These are phyloP conservation scores for Typhlichthys subterraneus DNA, from an alignment of 2,797 vertebrate species.

Conservation along the genomic window DNA sequence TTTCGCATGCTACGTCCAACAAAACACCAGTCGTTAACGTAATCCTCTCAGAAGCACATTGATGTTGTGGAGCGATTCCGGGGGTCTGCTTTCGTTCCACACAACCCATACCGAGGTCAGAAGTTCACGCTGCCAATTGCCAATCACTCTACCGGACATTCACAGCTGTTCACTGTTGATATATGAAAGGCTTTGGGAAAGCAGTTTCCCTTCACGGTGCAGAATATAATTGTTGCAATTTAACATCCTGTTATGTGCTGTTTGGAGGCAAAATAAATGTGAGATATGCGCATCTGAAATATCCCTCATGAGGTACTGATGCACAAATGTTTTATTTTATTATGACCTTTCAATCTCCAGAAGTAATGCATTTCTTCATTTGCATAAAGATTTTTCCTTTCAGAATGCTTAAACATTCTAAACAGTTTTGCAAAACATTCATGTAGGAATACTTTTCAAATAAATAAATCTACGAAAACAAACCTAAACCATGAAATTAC, in stretches of 20 bases:
- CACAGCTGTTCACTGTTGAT: constrained; percentile 18
- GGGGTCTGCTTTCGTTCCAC: not conserved
- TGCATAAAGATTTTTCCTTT: too few species aligned
- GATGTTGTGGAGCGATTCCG: constrained; percentile 1
- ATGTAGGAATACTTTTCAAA: too few species aligned
- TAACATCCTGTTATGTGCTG: not conserved
- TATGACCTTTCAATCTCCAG: too few species aligned
- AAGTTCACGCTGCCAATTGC: constrained; percentile 24
- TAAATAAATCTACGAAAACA: too few species aligned
- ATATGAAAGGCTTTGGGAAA: constrained; percentile 6
- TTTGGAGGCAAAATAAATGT: not conserved
- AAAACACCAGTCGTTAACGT: constrained; percentile 3
- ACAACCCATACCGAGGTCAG: constrained; percentile 16
- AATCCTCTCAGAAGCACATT: not conserved
- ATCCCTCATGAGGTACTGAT: not conserved
- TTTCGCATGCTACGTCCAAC: constrained; percentile 17
- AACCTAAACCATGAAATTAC: too few species aligned
- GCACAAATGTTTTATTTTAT: too few species aligned
- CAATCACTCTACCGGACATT: constrained; percentile 1
- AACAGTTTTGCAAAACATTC: too few species aligned
- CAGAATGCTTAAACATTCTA: too few species aligned
- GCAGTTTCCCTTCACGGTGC: not conserved
- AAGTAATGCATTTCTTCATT: too few species aligned
- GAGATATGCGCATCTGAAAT: not conserved
- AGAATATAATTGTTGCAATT: not conserved